Conservation (phyloP, 2,888 invertebrate genomes). For the Euproctis similis region DNA sequence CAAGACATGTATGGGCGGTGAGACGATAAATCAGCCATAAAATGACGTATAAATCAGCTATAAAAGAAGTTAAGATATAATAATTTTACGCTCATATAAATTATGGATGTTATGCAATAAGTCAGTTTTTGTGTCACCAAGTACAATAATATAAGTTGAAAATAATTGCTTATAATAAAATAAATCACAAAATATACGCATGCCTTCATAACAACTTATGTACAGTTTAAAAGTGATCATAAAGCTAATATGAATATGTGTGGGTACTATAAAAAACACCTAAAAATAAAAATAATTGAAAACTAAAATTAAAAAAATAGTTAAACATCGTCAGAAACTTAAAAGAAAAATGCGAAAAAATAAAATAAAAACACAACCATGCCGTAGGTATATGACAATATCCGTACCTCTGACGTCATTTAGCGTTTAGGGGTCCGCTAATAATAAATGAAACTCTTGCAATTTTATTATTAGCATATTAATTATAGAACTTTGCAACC, state of each 20-base stretch:
- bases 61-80: too few relatives aligned
- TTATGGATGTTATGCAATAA: too few relatives aligned
- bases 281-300: slow-evolving; percentile 11
- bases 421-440: slow-evolving; percentile 18
- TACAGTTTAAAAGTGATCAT: neutral
- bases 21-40: too few relatives aligned
- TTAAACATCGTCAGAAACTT: too few relatives aligned
- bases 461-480: slow-evolving; percentile 59
- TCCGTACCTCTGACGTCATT: slow-evolving; percentile 38
- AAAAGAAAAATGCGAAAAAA: slow-evolving; percentile 12
- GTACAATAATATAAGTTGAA: too few relatives aligned
- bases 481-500: slow-evolving; percentile 49
- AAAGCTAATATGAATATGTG: slow-evolving; percentile 58
- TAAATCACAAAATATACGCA: neutral
- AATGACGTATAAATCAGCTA: too few relatives aligned
- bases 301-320: slow-evolving; percentile 8
- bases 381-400: slow-evolving; percentile 31
- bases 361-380: slow-evolving; percentile 40
- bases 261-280: slow-evolving; percentile 33
- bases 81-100: too few relatives aligned
- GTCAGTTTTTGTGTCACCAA: too few relatives aligned
- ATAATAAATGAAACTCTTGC: slow-evolving; percentile 32
- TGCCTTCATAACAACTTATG: neutral
- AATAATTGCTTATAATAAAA: neutral
- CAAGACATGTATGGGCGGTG: too few relatives aligned